Base-by-base conservation (phyloP, 1,140 invertebrate genomes). In the Drosophila micromelanica region DNA sequence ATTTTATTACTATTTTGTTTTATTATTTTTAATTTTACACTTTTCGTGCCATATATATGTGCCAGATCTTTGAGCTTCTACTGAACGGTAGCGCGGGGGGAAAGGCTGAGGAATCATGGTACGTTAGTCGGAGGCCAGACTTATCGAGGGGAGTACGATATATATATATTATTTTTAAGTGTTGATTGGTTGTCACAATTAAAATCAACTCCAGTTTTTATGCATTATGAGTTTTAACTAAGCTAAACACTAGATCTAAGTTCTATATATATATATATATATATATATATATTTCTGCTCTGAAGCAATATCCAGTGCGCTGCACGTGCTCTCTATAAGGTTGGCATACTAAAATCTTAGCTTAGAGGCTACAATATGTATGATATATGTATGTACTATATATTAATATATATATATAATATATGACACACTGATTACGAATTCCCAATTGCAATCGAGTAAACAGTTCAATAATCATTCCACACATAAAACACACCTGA, bases 51-150 rank as follows among this genome's bases (percentile, higher is more conserved):
- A 13, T 9, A 11, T 43, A 37, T 40, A 40, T 73, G 61, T 57
- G 69, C 62, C 52, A 11, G 12, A 55, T 49, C 38, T 48, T 72
- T 72, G 69, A 72, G 69, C 70, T 68, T 68, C 70, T 68, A 74
- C 64, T 55, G 37, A 11, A 43, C 13, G 15, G 40, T 9, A 15
- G 27, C 7, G 42, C 12, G 13, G 37, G 38, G 9, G 37, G 49
- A 20, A 23, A 23, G 40, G 54, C 37, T 57, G 55, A 49, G 35
- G 63, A 35, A 30, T n/a, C 35, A 32, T 57, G 23, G 32, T n/a
- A n/a, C n/a, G n/a, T 32, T 15, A 48, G 49, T 64, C 27, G 42
- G 49, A 60, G 43, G 30, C 30, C 60, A 45, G 30, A 55, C 67
- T 63, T 67, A 51, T 42, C 8, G 30, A 12, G 30, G n/a, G 49